Conservation (phyloP, 2,888 invertebrate species). For the Dorcus hopei region DNA sequence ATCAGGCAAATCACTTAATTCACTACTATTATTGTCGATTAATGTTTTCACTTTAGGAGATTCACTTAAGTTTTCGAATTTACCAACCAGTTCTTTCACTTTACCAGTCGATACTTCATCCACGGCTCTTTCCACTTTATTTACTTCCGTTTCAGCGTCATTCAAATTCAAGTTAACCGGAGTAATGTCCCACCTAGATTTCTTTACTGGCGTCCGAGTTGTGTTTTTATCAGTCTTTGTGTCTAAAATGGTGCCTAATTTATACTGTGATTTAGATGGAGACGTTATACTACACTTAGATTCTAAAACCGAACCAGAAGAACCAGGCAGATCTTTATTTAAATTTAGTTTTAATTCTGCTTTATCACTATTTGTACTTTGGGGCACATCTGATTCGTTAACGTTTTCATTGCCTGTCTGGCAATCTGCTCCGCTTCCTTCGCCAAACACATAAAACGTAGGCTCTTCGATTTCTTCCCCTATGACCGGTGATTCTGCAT, state of each 20-base stretch:
- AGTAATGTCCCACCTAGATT: constrained; percentile 51
- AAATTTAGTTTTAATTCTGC: background rate
- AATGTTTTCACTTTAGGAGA: too few relatives aligned
- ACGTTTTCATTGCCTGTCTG: constrained; percentile 65
- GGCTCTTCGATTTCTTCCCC: constrained; percentile 74
- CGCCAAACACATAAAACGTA: constrained; percentile 66
- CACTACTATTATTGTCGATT: too few relatives aligned
- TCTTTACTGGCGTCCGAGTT: constrained; percentile 35
- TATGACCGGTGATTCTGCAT: constrained; percentile 40
- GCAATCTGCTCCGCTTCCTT: constrained; percentile 70
- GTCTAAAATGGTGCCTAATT: constrained; percentile 38
- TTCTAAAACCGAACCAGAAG: too few relatives aligned
- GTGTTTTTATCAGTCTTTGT: constrained; percentile 35
- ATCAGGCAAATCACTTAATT: too few relatives aligned
- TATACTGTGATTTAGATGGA: constrained; percentile 28
- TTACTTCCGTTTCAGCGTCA: background rate
- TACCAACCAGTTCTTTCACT: background rate
- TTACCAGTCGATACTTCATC: constrained; percentile 3
- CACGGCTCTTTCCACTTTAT: constrained; percentile 1
- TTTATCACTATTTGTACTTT: constrained; percentile 3
- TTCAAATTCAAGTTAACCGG: constrained; percentile 21
- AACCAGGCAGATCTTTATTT: too few relatives aligned
- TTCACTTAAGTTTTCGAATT: background rate
- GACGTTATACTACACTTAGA: constrained; percentile 6
- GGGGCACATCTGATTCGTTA: constrained; percentile 11